Evolutionary conservation across 2,797 vertebrate species (phyloP).

Genomic region (Austrolebias charrua): DNA sequence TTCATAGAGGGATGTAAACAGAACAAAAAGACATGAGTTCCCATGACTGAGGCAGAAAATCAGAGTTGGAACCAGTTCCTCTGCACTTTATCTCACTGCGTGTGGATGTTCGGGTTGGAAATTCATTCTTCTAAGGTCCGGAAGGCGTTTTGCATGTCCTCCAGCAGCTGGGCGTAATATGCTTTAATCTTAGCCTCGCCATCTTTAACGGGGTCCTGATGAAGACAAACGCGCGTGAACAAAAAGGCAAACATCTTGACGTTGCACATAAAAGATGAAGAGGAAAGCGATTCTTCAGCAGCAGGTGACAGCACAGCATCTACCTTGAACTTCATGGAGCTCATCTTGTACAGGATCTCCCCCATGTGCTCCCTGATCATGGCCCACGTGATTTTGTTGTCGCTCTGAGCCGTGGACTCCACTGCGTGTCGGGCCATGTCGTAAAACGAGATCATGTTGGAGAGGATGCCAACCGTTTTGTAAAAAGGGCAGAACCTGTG

Average conservation of each 20-base stretch:
- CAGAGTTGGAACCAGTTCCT: conserved; percentile 45
- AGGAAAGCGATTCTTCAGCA: conserved; percentile 12
- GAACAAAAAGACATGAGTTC: conserved; percentile 33
- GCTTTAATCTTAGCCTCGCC: conserved; percentile 95
- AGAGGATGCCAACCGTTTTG: conserved; percentile 96
- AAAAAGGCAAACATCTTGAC: neutral
- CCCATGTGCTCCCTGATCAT: conserved; percentile 96
- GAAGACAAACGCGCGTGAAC: conserved; percentile 2
- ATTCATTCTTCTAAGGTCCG: conserved; percentile 87
- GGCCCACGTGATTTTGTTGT: conserved; percentile 97
- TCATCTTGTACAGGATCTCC: conserved; percentile 93
- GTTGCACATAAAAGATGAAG: conserved; percentile 52
- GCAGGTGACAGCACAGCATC: no score
- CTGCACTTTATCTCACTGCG: conserved; percentile 23
- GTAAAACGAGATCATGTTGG: conserved; percentile 96
- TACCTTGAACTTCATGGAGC: conserved; percentile 99
- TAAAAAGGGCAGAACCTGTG: conserved; percentile 97
- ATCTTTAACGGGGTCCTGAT: conserved; percentile 94
- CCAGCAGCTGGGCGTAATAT: conserved; percentile 90
- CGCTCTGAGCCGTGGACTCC: conserved; percentile 94
- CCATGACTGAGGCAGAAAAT: conserved; percentile 44
- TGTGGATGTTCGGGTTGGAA: neutral
- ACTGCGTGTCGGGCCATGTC: conserved; percentile 96
- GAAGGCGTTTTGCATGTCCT: conserved; percentile 98
- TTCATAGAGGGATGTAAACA: conserved; percentile 50